Base-by-base conservation (phyloP, 1,140 invertebrate species). In the Cotesia vestalis region DNA sequence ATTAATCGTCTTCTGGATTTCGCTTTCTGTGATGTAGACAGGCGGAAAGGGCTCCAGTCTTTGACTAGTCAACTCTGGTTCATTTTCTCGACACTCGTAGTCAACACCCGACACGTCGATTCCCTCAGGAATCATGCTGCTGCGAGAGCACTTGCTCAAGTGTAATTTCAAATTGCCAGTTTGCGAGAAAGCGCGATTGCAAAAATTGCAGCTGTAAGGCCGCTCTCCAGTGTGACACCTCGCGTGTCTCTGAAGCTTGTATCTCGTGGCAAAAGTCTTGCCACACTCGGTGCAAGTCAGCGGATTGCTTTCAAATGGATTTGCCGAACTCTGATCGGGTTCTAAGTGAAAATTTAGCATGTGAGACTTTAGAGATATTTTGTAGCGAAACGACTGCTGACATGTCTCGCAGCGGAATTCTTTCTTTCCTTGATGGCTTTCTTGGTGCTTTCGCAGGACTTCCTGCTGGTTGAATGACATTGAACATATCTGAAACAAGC, bases 131-230 rank as follows among this genome's bases (percentile, higher is more conserved):
- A 78, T 36, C 69, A 78, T 71, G 6, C 60, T 60, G 66, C 38
- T 71, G 64, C 82, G 77, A 64, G 84, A 79, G 75, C 85, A 79
- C 70, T 88, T 84, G 1, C 76, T 35, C 59, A 81, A 80, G 74
- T 91, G 90, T 14, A 87, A 87, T 78, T 90, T 91, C 0, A 91
- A 80, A 79, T 91, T 90, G 5, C 89, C 86, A 53, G 90, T 90
- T 78, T 91, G 90, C 0, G 89, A 89, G 75, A 91, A 91, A 2
- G 86, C 83, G 3, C 85, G 78, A 53, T 86, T 78, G 81, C 89
- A 90, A 74, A 87, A 88, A 34, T 80, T 80, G 78, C 90, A 91
- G 36, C 77, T 81, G 77, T 87, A 89, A 0, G 89, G 88, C 57
- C 85, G 83, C 75, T 90, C 88, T 35, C 89, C 89, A 3, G 88